Base-by-base conservation (phyloP, 2,888 invertebrate species). In the Invenusta paracnida region DNA sequence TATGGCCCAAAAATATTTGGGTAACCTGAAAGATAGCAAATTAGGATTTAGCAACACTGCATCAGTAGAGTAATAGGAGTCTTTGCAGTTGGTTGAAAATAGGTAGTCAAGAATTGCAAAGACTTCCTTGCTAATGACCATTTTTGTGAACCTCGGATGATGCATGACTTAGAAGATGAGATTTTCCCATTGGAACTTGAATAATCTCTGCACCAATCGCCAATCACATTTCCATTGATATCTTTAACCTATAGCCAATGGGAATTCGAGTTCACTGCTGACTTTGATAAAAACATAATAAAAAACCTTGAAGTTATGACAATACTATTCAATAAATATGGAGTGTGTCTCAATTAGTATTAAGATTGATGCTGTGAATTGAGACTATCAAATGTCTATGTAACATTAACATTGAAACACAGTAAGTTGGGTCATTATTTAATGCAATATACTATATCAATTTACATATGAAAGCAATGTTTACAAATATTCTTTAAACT, bases 161-260 rank as follows among this genome's bases (percentile, higher is more conserved):
- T 73, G 73, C 73, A 73, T 73, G 73, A 23, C 27, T 73, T 25
- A 23, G 73, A 73, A 73, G 48, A 48, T 48, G 17, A 23, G 73
- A 73, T 73, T 73, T 73, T 73, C 73, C 73, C 73, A 13, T 2
- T 73, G 73, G 73, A 73, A 73, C 17, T 23, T 73, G 73, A 73
- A 73, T 73, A 73, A 73, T 73, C 23, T 73, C 73, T 73, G 73
- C 23, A 73, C 73, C 73, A 73, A 73, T 73, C 73, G 27, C 73
- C 73, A 73, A 73, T 73, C 73, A 73, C 73, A 73, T 73, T 73
- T 73, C 73, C 73, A 73, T 73, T 73, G 73, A n/a, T 73, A 73
- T 73, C 73, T 73, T 73, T 25, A 73, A 73, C 73, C 25, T 73
- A 5, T 23, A 73, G 23, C 73, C 27, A 73, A 73, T 73, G 73